phyloP scores from a whole-genome alignment of 1,140 invertebrate species.

The Drosophila pachea region DNA sequence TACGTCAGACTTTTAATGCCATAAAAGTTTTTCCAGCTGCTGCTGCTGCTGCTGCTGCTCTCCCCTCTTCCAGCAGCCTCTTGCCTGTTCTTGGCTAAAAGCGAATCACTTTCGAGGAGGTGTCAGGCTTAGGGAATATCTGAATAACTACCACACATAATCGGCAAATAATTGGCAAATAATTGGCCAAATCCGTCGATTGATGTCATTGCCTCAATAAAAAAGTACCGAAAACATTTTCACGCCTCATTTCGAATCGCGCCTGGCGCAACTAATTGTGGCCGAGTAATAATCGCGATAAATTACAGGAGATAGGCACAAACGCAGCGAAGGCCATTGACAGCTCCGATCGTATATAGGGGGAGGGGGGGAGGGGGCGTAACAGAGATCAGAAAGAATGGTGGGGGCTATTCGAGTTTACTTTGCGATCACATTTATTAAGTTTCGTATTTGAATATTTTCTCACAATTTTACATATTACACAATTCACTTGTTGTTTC shows the following conservation, averaged over 20 bases:
- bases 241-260: constrained; percentile 64
- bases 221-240: constrained; percentile 34
- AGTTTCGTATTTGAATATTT: constrained; percentile 77
- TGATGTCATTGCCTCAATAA: constrained; percentile 11
- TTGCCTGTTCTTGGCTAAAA: constrained; percentile 2
- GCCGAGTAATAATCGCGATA: constrained; percentile 18
- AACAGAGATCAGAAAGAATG: too few relatives aligned
- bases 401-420: constrained; percentile 20
- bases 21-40: background rate
- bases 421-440: constrained; percentile 77
- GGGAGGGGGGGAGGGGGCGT: too few relatives aligned
- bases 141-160: constrained; percentile 24
- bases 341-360: too few relatives aligned
- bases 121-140: background rate
- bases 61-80: background rate
- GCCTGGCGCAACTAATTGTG: constrained; percentile 56
- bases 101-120: background rate
- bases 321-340: too few relatives aligned
- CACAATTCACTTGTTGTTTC: constrained; percentile 65
- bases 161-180: constrained; percentile 41
- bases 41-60: background rate
- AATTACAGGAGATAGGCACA: constrained; percentile 15
- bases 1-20: background rate
- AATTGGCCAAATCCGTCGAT: constrained; percentile 48
- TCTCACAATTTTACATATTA: constrained; percentile 76